These are phyloP conservation scores for Daktulosphaira vitifoliae DNA, from an alignment of 1,140 invertebrate species.

Conservation along the genomic window DNA sequence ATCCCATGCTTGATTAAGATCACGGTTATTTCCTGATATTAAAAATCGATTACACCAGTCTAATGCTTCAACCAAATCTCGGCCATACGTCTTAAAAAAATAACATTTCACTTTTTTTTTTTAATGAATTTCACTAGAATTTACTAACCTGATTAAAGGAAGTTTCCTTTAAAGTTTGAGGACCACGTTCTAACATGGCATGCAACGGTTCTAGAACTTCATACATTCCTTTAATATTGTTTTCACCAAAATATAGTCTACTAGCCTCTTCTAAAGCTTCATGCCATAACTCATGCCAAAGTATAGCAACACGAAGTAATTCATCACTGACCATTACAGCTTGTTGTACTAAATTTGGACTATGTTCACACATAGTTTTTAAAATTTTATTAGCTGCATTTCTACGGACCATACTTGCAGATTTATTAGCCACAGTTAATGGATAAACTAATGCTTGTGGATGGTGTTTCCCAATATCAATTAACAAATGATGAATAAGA, in stretches of 20 bases:
- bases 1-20: slow-evolving; percentile 97
- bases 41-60: slow-evolving; percentile 71
- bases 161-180: slow-evolving; percentile 92
- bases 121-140: background rate
- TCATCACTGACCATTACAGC: slow-evolving; percentile 69
- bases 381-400: slow-evolving; percentile 91
- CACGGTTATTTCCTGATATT: slow-evolving; percentile 72
- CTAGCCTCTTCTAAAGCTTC: slow-evolving; percentile 97
- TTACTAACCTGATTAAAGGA: slow-evolving; percentile 75
- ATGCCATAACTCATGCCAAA: slow-evolving; percentile 99
- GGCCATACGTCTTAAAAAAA: slow-evolving; percentile 65
- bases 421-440: slow-evolving; percentile 93
- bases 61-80: slow-evolving; percentile 85
- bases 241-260: slow-evolving; percentile 89
- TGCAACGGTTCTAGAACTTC: slow-evolving; percentile 90
- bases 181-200: slow-evolving; percentile 83
- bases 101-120: slow-evolving; percentile 3
- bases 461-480: slow-evolving; percentile 87
- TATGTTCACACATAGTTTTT: slow-evolving; percentile 91
- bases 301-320: slow-evolving; percentile 92
- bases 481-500: slow-evolving; percentile 84
- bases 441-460: slow-evolving; percentile 93
- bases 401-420: slow-evolving; percentile 71
- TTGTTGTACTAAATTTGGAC: slow-evolving; percentile 71
- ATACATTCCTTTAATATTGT: slow-evolving; percentile 92